Percentiles rank a stretch among this genome's conserved stretches.
These are phyloP conservation scores for Heliangelus exortis DNA, from an alignment of 2,797 vertebrate genomes.

Conservation along the genomic window DNA sequence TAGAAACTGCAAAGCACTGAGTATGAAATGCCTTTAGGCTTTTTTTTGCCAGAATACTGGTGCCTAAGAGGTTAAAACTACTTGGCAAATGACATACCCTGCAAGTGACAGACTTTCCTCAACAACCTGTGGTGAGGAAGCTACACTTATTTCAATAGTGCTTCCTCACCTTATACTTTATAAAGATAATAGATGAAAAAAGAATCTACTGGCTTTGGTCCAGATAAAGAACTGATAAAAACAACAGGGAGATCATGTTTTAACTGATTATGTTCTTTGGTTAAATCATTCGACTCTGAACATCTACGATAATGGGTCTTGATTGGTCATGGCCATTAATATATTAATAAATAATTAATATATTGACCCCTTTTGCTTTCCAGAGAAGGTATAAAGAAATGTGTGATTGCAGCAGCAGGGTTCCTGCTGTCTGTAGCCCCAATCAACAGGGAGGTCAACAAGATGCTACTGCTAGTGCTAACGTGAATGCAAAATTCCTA, in stretches of 20 bases:
- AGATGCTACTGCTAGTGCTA: not conserved
- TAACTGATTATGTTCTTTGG: not conserved
- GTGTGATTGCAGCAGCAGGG: not conserved
- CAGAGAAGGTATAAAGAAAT: not conserved
- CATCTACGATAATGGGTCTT: not conserved
- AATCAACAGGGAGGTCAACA: not conserved
- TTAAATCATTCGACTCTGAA: not conserved
- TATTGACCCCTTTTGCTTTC: not conserved
- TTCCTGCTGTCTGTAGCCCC: not conserved
- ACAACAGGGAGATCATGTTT: not conserved
- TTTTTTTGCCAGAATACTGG: not conserved
- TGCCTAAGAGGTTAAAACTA: constrained; percentile 19
- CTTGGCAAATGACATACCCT: not conserved
- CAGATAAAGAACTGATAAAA: not conserved
- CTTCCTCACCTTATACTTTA: too few relatives aligned
- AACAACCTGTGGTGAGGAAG: not conserved
- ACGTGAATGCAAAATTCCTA: not conserved
- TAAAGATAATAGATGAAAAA: not conserved
- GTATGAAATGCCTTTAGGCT: not conserved
- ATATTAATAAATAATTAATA: not conserved
- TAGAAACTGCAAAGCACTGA: not conserved
- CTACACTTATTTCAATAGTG: too few relatives aligned
- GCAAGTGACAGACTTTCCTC: not conserved
- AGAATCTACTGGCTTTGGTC: not conserved
- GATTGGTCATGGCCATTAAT: not conserved